Evolutionary conservation across 1,140 invertebrate genomes (phyloP), one percentile per base, ranked within the genome.

Genomic region (Solenopsis fugax): DNA sequence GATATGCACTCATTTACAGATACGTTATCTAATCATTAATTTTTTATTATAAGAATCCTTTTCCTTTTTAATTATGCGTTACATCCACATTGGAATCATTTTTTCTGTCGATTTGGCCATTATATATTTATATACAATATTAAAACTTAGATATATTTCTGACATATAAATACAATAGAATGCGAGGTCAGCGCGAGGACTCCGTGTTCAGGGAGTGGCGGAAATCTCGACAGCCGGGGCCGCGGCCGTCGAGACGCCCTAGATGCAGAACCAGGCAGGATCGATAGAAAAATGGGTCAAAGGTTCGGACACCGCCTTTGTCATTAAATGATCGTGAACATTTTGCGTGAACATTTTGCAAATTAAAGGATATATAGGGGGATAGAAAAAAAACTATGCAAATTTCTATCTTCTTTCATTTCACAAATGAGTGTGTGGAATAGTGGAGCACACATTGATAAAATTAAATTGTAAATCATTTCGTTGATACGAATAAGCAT

Each of bases 261-360:
- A 91, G 90, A 90, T 91, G 85, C 89, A 86, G 84, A 88, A 75
- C 48, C 24, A 77, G 76, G 73, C 76, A 64, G 81, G 92, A 94
- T 95, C 94, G 92, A 95, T 95, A 93, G 91, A 93, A 95, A 95
- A 94, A 94, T 95, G 89, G 94, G 94, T 95, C 94, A 94, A 92
- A 94, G 92, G 88, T 93, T 92, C 90, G 89, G 78, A 76, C 67
- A 85, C 50, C 56, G 78, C 54, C 64, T 69, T 85, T 21, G 60
- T 21, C 41, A 41, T 48, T 56, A 54, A 89, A 54, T 78, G 73
- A 48, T 34, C n/a, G n/a, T n/a, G n/a, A n/a, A n/a, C 60, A 37
- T 37, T 37, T 37, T 37, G 37, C 37, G 56, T 54, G 45, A 64
- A 24, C 62, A 41, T 50, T 58, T 65, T 37, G 58, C n/a, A 37